Conservation (phyloP, 1,140 invertebrate genomes). For the Sycophaga agraensis region DNA sequence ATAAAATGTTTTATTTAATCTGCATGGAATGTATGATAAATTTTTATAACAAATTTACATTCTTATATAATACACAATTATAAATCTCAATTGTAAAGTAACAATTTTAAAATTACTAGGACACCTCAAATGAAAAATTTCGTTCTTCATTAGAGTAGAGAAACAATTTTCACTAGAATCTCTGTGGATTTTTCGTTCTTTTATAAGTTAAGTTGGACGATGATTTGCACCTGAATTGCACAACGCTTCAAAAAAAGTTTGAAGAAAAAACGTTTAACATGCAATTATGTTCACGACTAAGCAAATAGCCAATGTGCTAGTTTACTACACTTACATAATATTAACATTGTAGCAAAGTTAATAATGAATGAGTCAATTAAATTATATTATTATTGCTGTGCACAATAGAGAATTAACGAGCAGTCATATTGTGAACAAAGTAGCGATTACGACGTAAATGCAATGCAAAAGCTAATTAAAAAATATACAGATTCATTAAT, state of each 20-base stretch:
- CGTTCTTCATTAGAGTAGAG: slow-evolving; percentile 16
- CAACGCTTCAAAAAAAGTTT: slow-evolving; percentile 17
- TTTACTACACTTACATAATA: slow-evolving; percentile 1
- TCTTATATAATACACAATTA: slow-evolving; percentile 26
- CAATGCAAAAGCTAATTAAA: no score
- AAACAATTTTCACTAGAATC: not conserved
- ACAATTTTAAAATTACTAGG: slow-evolving; percentile 31
- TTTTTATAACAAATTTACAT: slow-evolving; percentile 26
- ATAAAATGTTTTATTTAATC: slow-evolving; percentile 28
- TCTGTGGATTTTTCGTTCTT: not conserved
- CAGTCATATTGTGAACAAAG: no score
- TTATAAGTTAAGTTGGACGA: slow-evolving; percentile 6
- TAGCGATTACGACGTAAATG: no score
- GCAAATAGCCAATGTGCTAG: slow-evolving; percentile 6
- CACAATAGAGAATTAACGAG: no score
- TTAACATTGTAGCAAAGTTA: not conserved
- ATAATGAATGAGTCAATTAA: no score
- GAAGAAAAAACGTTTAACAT: slow-evolving; percentile 9
- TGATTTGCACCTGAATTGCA: slow-evolving; percentile 25
- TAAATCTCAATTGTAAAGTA: slow-evolving; percentile 29
- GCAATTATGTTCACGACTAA: not conserved
- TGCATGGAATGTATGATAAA: slow-evolving; percentile 22
- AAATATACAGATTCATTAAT: no score
- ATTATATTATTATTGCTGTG: no score
- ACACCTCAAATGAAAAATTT: slow-evolving; percentile 18